Evolutionary conservation across 2,113 vertebrate species (phyloP).

Genomic region (Vicugna pacos): DNA sequence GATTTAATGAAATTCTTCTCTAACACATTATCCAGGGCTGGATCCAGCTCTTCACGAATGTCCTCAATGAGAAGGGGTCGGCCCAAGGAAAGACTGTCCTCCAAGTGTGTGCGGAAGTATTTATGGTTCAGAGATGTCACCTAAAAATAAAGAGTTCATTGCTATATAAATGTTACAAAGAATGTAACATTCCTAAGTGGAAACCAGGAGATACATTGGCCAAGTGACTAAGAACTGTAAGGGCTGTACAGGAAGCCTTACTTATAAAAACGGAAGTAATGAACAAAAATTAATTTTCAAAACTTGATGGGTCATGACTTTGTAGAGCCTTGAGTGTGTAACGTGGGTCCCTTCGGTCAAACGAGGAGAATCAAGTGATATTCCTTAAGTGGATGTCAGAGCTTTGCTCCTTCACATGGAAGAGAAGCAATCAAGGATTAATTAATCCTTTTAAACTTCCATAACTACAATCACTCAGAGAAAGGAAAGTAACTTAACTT

Average conservation of each 20-base stretch:
- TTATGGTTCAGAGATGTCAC: constrained; percentile 89
- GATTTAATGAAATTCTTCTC: constrained; percentile 91
- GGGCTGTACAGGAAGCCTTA: background rate
- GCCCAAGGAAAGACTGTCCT: constrained; percentile 88
- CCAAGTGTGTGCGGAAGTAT: constrained; percentile 88
- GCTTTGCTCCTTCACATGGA: background rate
- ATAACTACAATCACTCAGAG: background rate
- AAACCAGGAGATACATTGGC: background rate
- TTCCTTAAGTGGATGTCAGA: background rate
- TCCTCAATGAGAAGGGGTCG: constrained; percentile 89
- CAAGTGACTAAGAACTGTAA: background rate
- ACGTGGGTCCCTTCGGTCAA: background rate
- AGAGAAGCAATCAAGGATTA: background rate
- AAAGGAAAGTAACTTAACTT: background rate
- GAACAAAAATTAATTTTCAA: background rate
- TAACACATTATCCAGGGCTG: constrained; percentile 88
- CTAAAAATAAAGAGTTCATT: constrained; percentile 77
- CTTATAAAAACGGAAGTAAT: constrained; percentile 27
- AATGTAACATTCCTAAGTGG: background rate
- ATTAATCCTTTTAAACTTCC: background rate
- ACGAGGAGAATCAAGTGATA: background rate
- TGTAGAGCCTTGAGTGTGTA: background rate
- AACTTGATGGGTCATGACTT: background rate
- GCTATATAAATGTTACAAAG: background rate
- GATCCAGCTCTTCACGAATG: constrained; percentile 88